Conservation (phyloP, 2,113 vertebrate species). For the Dendropsophus ebraccatus region DNA sequence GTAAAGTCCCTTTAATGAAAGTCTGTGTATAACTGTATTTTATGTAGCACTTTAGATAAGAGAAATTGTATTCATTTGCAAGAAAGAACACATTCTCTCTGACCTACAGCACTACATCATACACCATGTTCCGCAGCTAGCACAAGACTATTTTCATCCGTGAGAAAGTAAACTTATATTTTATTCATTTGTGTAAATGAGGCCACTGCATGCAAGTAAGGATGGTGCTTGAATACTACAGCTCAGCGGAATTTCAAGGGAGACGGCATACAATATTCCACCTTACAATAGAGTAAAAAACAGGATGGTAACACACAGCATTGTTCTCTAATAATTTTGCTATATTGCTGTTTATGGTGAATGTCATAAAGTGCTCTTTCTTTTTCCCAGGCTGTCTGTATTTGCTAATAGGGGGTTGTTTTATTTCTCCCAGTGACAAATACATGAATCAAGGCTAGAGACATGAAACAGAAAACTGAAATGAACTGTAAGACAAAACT, state of each 20-base stretch:
- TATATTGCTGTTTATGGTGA: background rate
- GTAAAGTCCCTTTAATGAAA: background rate
- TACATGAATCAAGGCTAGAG: background rate
- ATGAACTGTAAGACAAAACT: background rate
- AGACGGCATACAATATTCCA: background rate
- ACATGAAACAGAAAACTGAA: background rate
- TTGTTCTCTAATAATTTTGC: background rate
- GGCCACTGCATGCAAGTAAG: background rate
- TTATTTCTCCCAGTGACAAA: background rate
- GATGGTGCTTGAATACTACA: background rate
- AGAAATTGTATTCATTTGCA: background rate
- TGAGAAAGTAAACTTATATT: slow-evolving; percentile 28
- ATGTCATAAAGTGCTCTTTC: background rate
- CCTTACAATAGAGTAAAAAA: background rate
- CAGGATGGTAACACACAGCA: background rate
- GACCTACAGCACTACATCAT: background rate
- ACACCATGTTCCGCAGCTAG: background rate
- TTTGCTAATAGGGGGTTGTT: background rate
- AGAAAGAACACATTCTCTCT: background rate
- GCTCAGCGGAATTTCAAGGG: background rate
- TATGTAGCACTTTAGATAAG: background rate
- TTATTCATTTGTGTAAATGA: slow-evolving; percentile 38
- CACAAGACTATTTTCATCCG: background rate
- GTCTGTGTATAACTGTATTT: background rate
- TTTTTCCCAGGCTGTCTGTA: background rate